phyloP scores from a whole-genome alignment of 2,888 invertebrate genomes.

The Gastracanthus pulcherrimus region DNA sequence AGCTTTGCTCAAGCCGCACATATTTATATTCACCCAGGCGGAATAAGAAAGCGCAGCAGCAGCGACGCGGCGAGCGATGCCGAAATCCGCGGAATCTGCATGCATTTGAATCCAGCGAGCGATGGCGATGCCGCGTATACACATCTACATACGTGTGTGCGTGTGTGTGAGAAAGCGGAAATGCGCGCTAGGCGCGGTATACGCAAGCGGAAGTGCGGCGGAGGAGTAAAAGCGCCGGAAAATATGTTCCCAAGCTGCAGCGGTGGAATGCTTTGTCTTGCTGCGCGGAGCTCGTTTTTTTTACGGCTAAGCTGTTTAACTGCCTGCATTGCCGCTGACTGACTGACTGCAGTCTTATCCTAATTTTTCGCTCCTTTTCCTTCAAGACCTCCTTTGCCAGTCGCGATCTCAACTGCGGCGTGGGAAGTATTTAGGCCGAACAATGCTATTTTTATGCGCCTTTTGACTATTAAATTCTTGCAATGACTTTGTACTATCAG shows the following conservation, averaged over 20 bases:
- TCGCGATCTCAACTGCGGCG: background rate
- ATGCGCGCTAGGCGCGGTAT: background rate
- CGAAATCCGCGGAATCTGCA: background rate
- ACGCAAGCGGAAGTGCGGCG: constrained; percentile 10
- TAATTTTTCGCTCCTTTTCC: constrained; percentile 22
- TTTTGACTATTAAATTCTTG: too few relatives aligned
- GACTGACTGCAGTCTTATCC: background rate
- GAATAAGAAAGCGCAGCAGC: background rate
- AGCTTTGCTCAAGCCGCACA: too few relatives aligned
- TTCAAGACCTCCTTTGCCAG: background rate
- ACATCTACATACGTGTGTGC: background rate
- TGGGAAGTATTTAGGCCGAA: too few relatives aligned
- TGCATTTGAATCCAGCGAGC: too few relatives aligned
- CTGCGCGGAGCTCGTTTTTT: background rate
- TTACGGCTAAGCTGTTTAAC: background rate
- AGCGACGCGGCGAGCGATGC: too few relatives aligned
- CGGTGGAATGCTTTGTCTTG: constrained; percentile 29
- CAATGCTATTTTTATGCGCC: too few relatives aligned
- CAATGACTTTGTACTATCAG: too few relatives aligned
- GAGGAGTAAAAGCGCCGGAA: constrained; percentile 11
- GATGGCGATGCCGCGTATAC: too few relatives aligned
- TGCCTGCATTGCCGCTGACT: too few relatives aligned
- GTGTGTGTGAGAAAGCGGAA: constrained; percentile 46
- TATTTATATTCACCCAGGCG: background rate
- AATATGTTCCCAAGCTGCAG: constrained; percentile 26